phyloP scores from a whole-genome alignment of 1,140 invertebrate species.

The Sinonovacula constricta region DNA sequence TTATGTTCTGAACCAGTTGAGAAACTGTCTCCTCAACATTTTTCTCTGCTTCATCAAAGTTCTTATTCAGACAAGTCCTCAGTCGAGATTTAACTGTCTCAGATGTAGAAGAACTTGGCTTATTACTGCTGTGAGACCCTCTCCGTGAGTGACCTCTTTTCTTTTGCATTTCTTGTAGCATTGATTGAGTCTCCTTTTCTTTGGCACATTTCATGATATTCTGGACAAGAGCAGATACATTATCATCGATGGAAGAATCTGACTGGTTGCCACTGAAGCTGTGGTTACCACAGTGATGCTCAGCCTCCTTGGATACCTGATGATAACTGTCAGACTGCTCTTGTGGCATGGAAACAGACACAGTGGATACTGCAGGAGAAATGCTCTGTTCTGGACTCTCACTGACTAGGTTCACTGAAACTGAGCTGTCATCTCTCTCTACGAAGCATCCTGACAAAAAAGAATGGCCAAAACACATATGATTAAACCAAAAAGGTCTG shows the following conservation, averaged over 20 bases:
- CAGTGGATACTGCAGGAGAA: no score
- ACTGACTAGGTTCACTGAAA: no score
- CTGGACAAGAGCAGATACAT: background rate
- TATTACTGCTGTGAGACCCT: background rate
- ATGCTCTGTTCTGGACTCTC: no score
- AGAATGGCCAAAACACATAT: no score
- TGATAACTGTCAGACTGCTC: no score
- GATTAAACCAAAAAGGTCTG: no score
- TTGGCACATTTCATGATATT: background rate
- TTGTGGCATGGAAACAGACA: no score
- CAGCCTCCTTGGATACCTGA: no score
- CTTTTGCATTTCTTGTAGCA: background rate
- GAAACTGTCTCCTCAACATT: conserved; percentile 36
- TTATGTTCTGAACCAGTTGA: conserved; percentile 21
- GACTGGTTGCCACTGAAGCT: background rate
- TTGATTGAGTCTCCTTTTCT: background rate
- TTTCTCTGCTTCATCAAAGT: background rate
- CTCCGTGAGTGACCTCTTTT: background rate
- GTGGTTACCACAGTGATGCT: background rate
- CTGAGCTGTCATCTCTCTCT: no score
- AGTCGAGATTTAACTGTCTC: background rate
- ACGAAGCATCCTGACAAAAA: no score
- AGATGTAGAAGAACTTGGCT: background rate
- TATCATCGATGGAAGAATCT: background rate
- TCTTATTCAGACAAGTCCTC: background rate